phyloP scores from a whole-genome alignment of 2,797 vertebrate species.

The Anguilla pacifica region DNA sequence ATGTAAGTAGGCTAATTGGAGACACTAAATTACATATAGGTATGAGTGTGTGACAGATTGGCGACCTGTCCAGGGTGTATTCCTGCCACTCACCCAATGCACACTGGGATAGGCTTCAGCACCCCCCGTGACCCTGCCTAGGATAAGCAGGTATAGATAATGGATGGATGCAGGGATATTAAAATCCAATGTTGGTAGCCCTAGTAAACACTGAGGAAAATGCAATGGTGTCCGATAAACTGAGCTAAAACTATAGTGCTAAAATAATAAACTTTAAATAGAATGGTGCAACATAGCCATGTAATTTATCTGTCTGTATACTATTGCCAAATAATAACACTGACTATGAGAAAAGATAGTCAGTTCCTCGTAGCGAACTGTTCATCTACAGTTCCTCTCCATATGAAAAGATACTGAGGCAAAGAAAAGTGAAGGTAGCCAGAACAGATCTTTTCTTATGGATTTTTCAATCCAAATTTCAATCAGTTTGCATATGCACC shows the following conservation, averaged over 20 bases:
- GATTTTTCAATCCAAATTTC: not conserved
- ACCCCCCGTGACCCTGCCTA: no score
- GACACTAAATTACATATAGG: no score
- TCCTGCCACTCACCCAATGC: no score
- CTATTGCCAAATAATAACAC: not conserved
- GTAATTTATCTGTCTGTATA: not conserved
- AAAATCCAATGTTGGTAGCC: not conserved
- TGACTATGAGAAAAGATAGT: not conserved
- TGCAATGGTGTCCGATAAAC: not conserved
- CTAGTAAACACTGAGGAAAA: not conserved
- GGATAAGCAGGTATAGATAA: no score
- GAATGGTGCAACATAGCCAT: not conserved
- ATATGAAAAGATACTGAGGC: not conserved
- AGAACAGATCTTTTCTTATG: not conserved
- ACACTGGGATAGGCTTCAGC: no score
- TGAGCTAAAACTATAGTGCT: not conserved
- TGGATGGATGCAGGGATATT: not conserved
- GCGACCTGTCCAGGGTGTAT: no score
- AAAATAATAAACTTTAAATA: not conserved
- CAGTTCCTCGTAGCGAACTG: not conserved
- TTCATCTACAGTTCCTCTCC: not conserved
- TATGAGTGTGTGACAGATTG: no score
- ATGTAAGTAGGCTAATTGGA: no score
- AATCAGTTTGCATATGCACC: not conserved
- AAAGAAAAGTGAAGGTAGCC: not conserved